A percentile compares a stretch with the other conserved stretches of the same genome.
Conservation (phyloP, 2,888 invertebrate species). For the Trichogramma dendrolimi region DNA sequence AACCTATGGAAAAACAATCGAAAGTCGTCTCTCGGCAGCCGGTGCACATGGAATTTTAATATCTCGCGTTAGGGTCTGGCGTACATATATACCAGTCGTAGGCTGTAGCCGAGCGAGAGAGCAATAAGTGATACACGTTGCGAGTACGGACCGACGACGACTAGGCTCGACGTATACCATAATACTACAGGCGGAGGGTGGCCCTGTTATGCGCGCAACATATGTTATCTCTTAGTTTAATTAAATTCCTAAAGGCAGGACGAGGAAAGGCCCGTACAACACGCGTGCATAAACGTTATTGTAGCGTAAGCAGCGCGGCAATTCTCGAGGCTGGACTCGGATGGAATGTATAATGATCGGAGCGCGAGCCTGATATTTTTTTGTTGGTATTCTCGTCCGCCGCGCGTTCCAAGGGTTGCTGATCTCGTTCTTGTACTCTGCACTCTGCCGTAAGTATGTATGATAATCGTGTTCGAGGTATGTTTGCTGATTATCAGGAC, state of each 20-base stretch:
- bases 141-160: too few species aligned
- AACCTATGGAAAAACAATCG: constrained; percentile 23
- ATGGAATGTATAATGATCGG: constrained; percentile 6
- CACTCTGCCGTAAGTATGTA: neutral
- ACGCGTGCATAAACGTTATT: neutral
- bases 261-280: too few species aligned
- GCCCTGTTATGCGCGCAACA: constrained; percentile 40
- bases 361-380: neutral
- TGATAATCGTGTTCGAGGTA: too few species aligned
- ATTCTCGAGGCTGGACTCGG: constrained; percentile 29
- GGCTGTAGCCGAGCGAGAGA: constrained; percentile 26
- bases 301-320: too few species aligned
- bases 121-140: too few species aligned
- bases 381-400: neutral
- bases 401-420: neutral
- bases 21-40: constrained; percentile 34
- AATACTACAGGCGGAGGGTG: too few species aligned
- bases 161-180: too few species aligned
- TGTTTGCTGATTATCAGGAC: neutral
- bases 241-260: constrained; percentile 58
- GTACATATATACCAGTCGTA: neutral
- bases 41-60: constrained; percentile 51
- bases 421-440: neutral
- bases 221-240: constrained; percentile 59
- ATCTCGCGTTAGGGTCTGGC: constrained; percentile 37